Conservation (phyloP, 2,797 vertebrate genomes). For the Sebastes variabilis region DNA sequence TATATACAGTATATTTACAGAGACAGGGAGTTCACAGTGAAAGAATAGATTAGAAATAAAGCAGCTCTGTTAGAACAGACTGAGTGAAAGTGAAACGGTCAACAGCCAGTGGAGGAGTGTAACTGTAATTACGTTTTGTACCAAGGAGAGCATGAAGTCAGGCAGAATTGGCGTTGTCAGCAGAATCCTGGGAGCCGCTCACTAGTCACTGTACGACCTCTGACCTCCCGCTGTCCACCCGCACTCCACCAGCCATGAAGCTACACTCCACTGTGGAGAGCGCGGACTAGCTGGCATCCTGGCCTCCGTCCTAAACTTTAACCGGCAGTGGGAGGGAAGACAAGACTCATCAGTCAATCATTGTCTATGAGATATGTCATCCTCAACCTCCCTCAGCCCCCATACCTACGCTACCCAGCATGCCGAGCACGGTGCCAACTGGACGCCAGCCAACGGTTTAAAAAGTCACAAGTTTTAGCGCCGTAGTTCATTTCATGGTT, state of each 20-base stretch:
- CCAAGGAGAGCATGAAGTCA: constrained; percentile 55
- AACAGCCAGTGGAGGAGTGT: not conserved
- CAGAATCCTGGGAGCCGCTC: constrained; percentile 66
- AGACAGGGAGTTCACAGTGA: not conserved
- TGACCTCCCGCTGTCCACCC: constrained; percentile 63
- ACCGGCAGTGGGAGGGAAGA: constrained; percentile 47
- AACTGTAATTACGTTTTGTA: constrained; percentile 69
- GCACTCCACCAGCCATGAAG: constrained; percentile 26
- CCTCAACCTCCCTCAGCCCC: constrained; percentile 24
- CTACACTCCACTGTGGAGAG: not conserved
- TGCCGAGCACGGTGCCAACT: constrained; percentile 42
- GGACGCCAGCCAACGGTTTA: constrained; percentile 22
- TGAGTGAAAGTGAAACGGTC: not conserved
- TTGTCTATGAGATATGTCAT: constrained; percentile 30
- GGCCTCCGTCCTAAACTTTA: constrained; percentile 50
- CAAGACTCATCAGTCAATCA: constrained; percentile 67
- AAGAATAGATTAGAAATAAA: not conserved
- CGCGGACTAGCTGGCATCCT: not conserved
- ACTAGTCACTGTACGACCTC: constrained; percentile 71
- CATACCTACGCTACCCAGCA: constrained; percentile 49
- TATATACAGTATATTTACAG: not conserved
- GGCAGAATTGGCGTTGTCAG: constrained; percentile 65
- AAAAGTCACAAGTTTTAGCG: constrained; percentile 20
- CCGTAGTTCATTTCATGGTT: not conserved
- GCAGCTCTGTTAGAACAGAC: not conserved